phyloP scores from a whole-genome alignment of 2,797 vertebrate genomes.

The Crocidura indochinensis region DNA sequence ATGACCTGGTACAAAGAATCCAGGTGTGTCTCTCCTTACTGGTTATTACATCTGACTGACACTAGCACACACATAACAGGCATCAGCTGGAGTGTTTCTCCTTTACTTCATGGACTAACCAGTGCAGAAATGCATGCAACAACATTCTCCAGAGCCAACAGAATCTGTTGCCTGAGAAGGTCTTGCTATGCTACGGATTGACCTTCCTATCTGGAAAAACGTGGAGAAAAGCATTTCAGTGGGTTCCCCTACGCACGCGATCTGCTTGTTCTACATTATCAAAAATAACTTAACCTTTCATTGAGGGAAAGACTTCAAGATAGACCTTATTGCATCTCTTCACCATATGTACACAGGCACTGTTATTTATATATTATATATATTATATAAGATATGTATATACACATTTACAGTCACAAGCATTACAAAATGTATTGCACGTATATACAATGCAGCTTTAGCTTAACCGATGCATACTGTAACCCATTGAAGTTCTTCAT shows the following conservation, averaged over 20 bases:
- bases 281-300: slow-evolving; percentile 80
- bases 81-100: rapidly evolving
- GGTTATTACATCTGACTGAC: background rate
- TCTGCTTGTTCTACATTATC: slow-evolving; percentile 70
- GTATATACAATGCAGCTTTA: slow-evolving; percentile 89
- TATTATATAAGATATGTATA: slow-evolving; percentile 90
- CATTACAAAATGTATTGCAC: slow-evolving; percentile 92
- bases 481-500: slow-evolving; percentile 87
- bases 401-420: slow-evolving; percentile 91
- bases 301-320: slow-evolving; percentile 79
- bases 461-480: slow-evolving; percentile 84
- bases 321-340: slow-evolving; percentile 81
- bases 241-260: slow-evolving; percentile 56
- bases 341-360: slow-evolving; percentile 85
- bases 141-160: background rate
- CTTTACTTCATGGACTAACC: slow-evolving; percentile 23
- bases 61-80: background rate
- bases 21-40: rapidly evolving
- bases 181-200: background rate
- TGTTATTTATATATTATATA: slow-evolving; percentile 85
- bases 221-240: slow-evolving; percentile 8
- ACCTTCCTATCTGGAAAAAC: slow-evolving; percentile 47
- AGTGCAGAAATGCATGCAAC: background rate
- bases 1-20: rapidly evolving
- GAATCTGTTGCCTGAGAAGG: background rate